phyloP scores from a whole-genome alignment of 2,888 invertebrate species.

The Agonopterix heracliana region DNA sequence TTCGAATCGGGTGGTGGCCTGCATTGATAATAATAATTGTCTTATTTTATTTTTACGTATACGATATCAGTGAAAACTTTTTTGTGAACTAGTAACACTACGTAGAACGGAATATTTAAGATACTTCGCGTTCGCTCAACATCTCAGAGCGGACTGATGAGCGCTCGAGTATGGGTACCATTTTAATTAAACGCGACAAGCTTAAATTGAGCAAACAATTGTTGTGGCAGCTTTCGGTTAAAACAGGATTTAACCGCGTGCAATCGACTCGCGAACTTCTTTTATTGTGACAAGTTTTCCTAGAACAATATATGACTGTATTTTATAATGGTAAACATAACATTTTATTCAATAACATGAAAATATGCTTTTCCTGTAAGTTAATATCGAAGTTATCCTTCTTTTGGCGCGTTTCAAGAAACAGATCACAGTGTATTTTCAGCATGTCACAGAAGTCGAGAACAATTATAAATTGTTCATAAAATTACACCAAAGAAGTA shows the following conservation, averaged over 20 bases:
- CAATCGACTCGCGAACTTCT: conserved; percentile 17
- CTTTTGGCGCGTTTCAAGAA: too few species aligned
- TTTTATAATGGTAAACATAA: not conserved
- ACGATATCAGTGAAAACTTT: not conserved
- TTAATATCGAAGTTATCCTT: not conserved
- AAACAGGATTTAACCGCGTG: conserved; percentile 68
- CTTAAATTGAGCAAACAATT: conserved; percentile 49
- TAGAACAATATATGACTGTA: not conserved
- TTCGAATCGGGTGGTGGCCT: conserved; percentile 11
- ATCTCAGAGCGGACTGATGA: conserved; percentile 45
- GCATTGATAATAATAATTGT: not conserved
- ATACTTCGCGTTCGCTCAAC: conserved; percentile 27
- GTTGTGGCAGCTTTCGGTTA: conserved; percentile 57
- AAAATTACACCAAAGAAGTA: too few species aligned
- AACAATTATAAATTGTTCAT: too few species aligned
- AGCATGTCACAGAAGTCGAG: too few species aligned
- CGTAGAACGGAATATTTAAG: conserved; percentile 4
- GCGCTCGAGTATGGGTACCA: conserved; percentile 28
- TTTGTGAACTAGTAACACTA: conserved; percentile 5
- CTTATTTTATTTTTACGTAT: not conserved
- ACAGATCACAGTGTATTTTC: too few species aligned
- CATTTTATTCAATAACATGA: not conserved
- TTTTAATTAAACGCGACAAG: conserved; percentile 57
- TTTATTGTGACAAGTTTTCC: conserved; percentile 1
- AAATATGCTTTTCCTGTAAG: not conserved